These are phyloP conservation scores for Coelopa frigida DNA, from an alignment of 1,140 invertebrate species.

Conservation along the genomic window DNA sequence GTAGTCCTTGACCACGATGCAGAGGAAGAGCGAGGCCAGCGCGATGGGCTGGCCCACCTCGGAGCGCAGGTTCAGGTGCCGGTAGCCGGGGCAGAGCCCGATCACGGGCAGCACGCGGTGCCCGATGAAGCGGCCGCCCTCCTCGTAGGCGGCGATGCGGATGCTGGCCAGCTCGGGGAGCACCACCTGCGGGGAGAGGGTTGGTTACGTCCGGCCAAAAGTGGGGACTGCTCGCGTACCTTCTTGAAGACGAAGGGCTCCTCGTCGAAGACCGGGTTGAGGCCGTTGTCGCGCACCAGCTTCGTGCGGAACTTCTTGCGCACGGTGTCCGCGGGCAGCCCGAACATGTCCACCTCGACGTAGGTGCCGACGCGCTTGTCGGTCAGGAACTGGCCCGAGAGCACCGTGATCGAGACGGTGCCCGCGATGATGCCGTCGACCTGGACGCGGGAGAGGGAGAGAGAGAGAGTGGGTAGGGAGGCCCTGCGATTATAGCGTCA, in stretches of 20 bases:
- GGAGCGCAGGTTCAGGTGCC: slow-evolving; percentile 78
- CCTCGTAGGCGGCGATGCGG: slow-evolving; percentile 94
- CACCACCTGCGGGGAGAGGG: slow-evolving; percentile 67
- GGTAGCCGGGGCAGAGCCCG: slow-evolving; percentile 89
- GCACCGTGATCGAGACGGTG: slow-evolving; percentile 84
- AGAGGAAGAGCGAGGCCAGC: slow-evolving; percentile 82
- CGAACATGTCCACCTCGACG: slow-evolving; percentile 99
- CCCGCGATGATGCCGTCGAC: slow-evolving; percentile 96
- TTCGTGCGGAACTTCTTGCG: slow-evolving; percentile 93
- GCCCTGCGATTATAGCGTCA: too few species aligned
- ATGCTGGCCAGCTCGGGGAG: slow-evolving; percentile 93
- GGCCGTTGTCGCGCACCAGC: slow-evolving; percentile 89
- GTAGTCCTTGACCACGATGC: slow-evolving; percentile 93
- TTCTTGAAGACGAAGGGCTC: slow-evolving; percentile 98
- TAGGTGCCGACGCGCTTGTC: slow-evolving; percentile 95
- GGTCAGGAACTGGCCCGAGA: slow-evolving; percentile 88
- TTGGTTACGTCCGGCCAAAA: neutral
- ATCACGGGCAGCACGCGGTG: slow-evolving; percentile 94
- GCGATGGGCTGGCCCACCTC: slow-evolving; percentile 92
- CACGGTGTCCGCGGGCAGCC: slow-evolving; percentile 95
- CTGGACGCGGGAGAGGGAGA: too few species aligned
- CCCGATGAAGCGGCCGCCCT: slow-evolving; percentile 87
- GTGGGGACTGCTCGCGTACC: slow-evolving; percentile 46
- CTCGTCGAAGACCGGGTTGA: slow-evolving; percentile 93
- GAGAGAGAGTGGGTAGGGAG: neutral